Percentiles rank a stretch among this genome's conserved stretches.
phyloP scores from a whole-genome alignment of 1,140 invertebrate genomes.

The Calephelis nemesis region DNA sequence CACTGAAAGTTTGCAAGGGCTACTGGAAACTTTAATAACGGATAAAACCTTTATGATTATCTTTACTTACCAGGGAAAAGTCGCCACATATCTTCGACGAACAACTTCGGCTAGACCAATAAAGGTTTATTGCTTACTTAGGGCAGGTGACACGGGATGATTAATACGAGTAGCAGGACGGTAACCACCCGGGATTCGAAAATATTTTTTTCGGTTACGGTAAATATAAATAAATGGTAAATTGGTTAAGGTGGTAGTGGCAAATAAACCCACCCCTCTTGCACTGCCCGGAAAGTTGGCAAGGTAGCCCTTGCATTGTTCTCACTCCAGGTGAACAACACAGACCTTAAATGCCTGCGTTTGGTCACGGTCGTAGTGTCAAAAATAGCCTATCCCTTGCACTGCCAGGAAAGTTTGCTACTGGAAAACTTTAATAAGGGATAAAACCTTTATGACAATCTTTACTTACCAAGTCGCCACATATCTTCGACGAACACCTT shows the following conservation, averaged over 20 bases:
- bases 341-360: background rate
- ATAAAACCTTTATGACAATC: background rate
- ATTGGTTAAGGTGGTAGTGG: too few relatives aligned
- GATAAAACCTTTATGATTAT: background rate
- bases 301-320: too few relatives aligned
- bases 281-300: too few relatives aligned
- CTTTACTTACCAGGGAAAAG: background rate
- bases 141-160: constrained; percentile 43
- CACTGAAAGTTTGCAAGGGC: too few relatives aligned
- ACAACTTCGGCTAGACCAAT: constrained; percentile 29
- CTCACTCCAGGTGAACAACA: too few relatives aligned
- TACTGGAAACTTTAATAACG: background rate
- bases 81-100: background rate
- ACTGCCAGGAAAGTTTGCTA: too few relatives aligned
- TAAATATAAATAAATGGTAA: too few relatives aligned
- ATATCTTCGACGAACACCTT: constrained; percentile 2
- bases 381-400: too few relatives aligned
- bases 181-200: constrained; percentile 36
- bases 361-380: too few relatives aligned
- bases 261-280: too few relatives aligned
- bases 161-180: constrained; percentile 39
- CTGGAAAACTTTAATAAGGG: background rate
- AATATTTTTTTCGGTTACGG: constrained; percentile 33
- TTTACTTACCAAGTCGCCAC: background rate
- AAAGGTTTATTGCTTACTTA: constrained; percentile 43